Conservation (phyloP, 2,888 invertebrate genomes). For the Ichneumon xanthorius region DNA sequence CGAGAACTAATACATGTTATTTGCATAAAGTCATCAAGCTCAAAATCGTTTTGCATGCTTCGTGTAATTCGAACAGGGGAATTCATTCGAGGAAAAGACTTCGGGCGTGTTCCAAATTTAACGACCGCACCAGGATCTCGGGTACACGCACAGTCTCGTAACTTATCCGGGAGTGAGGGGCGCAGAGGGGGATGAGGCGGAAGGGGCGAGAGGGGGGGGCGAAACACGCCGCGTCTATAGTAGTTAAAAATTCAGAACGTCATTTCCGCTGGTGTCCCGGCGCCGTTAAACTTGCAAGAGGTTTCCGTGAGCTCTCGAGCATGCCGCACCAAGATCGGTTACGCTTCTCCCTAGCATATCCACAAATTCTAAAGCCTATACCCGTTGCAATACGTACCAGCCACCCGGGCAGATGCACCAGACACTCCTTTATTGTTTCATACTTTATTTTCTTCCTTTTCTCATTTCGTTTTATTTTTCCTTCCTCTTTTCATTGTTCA, state of each 20-base stretch:
- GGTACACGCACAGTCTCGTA: conserved; percentile 21
- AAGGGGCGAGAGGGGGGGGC: conserved; percentile 9
- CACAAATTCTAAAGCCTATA: neutral
- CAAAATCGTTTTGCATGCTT: neutral
- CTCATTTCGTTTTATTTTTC: neutral
- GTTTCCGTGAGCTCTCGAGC: conserved; percentile 35
- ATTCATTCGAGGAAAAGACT: conserved; percentile 28
- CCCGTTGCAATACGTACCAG: conserved; percentile 9
- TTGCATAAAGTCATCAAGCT: neutral
- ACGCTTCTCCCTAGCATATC: conserved; percentile 5
- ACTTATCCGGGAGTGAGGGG: conserved; percentile 12
- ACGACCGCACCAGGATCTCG: conserved; percentile 39
- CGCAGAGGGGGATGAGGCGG: neutral
- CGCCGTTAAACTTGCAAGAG: conserved; percentile 43
- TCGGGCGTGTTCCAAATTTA: conserved; percentile 40
- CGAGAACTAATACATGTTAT: neutral
- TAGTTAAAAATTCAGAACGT: conserved; percentile 57
- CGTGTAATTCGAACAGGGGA: neutral
- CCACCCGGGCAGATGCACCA: conserved; percentile 14
- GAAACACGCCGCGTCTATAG: conserved; percentile 13
- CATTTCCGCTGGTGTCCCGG: conserved; percentile 50
- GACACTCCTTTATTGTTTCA: neutral
- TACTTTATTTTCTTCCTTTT: neutral
- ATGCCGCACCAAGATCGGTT: conserved; percentile 42
- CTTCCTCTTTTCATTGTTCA: neutral